Evolutionary conservation across 2,113 vertebrate species (phyloP), one percentile per base, ranked within the genome.

Genomic region (Lota lota): DNA sequence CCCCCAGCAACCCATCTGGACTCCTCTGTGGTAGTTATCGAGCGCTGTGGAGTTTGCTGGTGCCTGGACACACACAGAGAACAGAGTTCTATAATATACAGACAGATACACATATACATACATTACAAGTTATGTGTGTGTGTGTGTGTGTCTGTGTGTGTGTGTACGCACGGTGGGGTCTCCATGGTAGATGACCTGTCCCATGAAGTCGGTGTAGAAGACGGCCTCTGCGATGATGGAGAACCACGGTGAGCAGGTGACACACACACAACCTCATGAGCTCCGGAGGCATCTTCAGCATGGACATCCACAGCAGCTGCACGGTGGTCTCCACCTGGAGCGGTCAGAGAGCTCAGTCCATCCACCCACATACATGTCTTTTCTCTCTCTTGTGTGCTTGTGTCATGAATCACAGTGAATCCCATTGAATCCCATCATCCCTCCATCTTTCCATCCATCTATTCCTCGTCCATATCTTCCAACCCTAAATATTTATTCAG

Each of bases 121-220:
- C 1, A 12, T 10, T 47, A 2, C 60, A 5, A 15, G 5, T 19
- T 18, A 6, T 22, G 60, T 24, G 22, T 15, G 24, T n/a, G 16
- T 16, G 24, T 0, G 61, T 63, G 24, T 18, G 24, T 16, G 24
- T 2, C 1, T 19, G 62, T 19, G 63, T 20, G 68, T 69, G 15
- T 33, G 2, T 5, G 72, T 50, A 83, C 86, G 33, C 83, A 99
- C 97, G 74, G 93, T 96, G 0, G 97, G 97, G 82, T 97, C 91
- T 0, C 97, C 97, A 0, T 93, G 58, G 21, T 94, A 99, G 90
- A 99, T 97, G 88, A 97, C 96, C 85, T 98, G 97, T 64, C 97
- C 97, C 97, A 99, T 99, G 90, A 99, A 99, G 87, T 99, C 96
- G 0, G 97, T 99, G 71, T 98, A 99, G 92, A 99, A 99, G 16